Evolutionary conservation across 2,113 vertebrate genomes (phyloP).

Genomic region (Meriones unguiculatus): DNA sequence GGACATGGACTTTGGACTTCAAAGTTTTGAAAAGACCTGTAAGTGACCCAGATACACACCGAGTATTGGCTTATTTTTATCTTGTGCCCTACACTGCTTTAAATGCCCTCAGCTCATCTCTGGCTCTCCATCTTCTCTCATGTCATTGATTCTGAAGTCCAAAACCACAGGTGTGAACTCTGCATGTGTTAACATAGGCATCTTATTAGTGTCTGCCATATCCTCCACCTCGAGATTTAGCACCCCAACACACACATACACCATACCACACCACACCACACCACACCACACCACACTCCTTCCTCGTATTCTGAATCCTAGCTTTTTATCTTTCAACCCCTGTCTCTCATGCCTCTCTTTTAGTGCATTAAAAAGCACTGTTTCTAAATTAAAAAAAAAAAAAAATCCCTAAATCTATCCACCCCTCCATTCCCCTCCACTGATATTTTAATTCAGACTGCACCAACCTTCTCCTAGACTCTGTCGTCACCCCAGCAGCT

Average conservation of each 20-base stretch:
- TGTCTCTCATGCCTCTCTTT: not conserved
- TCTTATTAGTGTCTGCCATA: not conserved
- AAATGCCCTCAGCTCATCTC: not conserved
- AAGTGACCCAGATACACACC: not conserved
- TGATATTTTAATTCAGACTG: not conserved
- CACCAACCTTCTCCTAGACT: not conserved
- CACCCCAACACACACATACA: rapidly evolving
- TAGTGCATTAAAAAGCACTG: not conserved
- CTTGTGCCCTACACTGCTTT: not conserved
- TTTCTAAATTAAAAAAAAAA: not conserved
- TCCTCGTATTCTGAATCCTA: not conserved
- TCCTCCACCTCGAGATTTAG: not conserved
- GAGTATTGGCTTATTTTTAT: not conserved
- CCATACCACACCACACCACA: not conserved
- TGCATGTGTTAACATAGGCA: not conserved
- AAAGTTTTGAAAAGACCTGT: not conserved
- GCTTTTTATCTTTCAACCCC: not conserved
- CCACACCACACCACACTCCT: not conserved
- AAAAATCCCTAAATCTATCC: not conserved
- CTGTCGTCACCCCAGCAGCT: not conserved
- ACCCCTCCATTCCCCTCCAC: too few relatives aligned
- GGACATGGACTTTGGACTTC: not conserved
- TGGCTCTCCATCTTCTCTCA: not conserved
- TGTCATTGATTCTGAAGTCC: not conserved
- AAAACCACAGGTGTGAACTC: not conserved